Conservation (phyloP, 2,888 invertebrate genomes). For the Beris morrisii region DNA sequence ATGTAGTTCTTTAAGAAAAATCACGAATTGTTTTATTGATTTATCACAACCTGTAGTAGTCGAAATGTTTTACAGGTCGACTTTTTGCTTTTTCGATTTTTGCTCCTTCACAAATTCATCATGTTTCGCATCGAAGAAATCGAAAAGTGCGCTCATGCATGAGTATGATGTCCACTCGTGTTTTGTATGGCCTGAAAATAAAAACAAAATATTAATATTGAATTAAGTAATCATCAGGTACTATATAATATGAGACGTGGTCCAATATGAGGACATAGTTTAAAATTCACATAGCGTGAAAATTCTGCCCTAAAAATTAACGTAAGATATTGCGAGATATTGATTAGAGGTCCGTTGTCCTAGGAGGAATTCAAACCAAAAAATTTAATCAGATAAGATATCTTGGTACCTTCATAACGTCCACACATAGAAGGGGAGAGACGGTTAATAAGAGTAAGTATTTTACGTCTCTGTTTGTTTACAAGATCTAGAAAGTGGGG, state of each 20-base stretch:
- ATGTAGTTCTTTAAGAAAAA: neutral
- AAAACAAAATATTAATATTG: neutral
- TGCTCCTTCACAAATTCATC: constrained; percentile 37
- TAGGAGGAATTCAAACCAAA: too few relatives aligned
- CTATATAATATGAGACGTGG: neutral
- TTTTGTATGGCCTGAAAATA: constrained; percentile 61
- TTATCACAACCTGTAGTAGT: neutral
- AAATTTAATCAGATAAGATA: too few relatives aligned
- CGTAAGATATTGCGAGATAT: too few relatives aligned
- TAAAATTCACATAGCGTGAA: too few relatives aligned
- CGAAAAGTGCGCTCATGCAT: constrained; percentile 68
- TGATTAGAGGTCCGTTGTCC: too few relatives aligned
- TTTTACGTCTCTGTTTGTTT: too few relatives aligned
- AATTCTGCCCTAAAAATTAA: too few relatives aligned
- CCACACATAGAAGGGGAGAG: too few relatives aligned
- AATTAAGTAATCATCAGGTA: neutral
- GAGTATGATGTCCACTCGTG: constrained; percentile 73
- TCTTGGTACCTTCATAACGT: too few relatives aligned
- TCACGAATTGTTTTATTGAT: neutral
- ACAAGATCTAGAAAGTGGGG: too few relatives aligned
- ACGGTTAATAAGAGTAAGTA: too few relatives aligned
- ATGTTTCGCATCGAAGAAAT: constrained; percentile 59
- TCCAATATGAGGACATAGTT: too few relatives aligned
- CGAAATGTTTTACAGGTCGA: constrained; percentile 21
- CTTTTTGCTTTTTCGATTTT: constrained; percentile 25